Evolutionary conservation across 2,888 invertebrate species (phyloP).

Genomic region (Cactoblastis cactorum): DNA sequence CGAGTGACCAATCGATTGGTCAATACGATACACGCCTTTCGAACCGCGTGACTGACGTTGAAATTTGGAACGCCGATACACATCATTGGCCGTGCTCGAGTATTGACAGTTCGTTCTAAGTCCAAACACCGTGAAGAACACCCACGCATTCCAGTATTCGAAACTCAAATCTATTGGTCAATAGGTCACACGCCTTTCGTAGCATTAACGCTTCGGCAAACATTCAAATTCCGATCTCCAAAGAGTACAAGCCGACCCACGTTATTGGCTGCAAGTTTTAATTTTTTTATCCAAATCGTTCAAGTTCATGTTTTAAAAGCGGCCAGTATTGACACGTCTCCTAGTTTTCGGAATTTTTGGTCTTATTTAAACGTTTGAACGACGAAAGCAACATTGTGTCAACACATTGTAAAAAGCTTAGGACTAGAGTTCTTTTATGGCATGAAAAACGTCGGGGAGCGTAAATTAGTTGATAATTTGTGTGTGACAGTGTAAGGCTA

Average conservation of each 20-base stretch:
- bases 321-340: conserved; percentile 14
- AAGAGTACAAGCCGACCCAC: conserved; percentile 3
- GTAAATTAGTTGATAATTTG: conserved; percentile 78
- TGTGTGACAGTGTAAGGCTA: conserved; percentile 64
- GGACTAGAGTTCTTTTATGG: conserved; percentile 46
- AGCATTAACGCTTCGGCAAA: conserved; percentile 11
- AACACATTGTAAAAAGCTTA: conserved; percentile 62
- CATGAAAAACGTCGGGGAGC: conserved; percentile 56
- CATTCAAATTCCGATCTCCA: conserved; percentile 12
- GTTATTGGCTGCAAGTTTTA: conserved; percentile 8
- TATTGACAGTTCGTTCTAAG: conserved; percentile 5
- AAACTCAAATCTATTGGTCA: conserved; percentile 10
- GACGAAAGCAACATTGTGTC: conserved; percentile 31
- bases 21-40: conserved; percentile 49
- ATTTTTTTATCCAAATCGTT: conserved; percentile 6
- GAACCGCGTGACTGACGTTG: conserved; percentile 15
- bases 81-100: conserved; percentile 8
- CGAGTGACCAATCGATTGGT: conserved; percentile 65
- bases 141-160: conserved; percentile 7
- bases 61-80: conserved; percentile 17
- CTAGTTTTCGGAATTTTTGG: conserved; percentile 29
- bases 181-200: conserved; percentile 10
- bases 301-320: conserved; percentile 7
- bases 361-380: conserved; percentile 28
- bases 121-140: conserved; percentile 7